Percentiles rank a stretch among this genome's conserved stretches.
phyloP scores from a whole-genome alignment of 1,140 invertebrate species.

The Sinonovacula constricta region DNA sequence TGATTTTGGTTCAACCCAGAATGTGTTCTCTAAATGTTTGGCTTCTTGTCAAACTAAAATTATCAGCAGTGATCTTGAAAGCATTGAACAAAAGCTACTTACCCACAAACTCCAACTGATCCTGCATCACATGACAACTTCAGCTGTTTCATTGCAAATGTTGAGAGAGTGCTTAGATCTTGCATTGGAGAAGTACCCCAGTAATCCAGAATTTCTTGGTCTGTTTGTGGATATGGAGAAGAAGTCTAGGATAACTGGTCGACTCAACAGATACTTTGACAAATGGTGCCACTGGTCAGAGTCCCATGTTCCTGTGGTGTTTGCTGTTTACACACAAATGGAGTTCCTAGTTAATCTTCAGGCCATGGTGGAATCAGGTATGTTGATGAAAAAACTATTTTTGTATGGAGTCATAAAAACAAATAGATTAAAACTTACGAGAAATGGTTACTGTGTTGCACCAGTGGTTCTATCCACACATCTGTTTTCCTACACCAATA shows the following conservation, averaged over 20 bases:
- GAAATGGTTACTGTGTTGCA: no score
- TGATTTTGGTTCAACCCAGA: slow-evolving; percentile 61
- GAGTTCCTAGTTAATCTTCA: not conserved
- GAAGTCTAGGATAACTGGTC: slow-evolving; percentile 61
- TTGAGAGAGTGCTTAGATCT: slow-evolving; percentile 57
- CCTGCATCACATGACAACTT: slow-evolving; percentile 60
- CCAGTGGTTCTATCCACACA: no score
- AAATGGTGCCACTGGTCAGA: slow-evolving; percentile 35
- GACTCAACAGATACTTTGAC: slow-evolving; percentile 69
- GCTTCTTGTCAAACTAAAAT: not conserved
- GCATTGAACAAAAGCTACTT: slow-evolving; percentile 30
- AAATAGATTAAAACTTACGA: no score
- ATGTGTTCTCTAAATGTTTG: slow-evolving; percentile 50
- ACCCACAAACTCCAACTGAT: slow-evolving; percentile 54
- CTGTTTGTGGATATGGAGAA: slow-evolving; percentile 65
- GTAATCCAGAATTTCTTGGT: slow-evolving; percentile 60
- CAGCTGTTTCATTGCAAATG: slow-evolving; percentile 48
- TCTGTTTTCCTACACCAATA: no score
- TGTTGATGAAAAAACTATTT: no score
- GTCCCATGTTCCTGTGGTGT: slow-evolving; percentile 57
- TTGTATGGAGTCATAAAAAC: no score
- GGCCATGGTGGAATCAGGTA: not conserved
- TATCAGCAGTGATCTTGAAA: not conserved
- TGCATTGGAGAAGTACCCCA: slow-evolving; percentile 67
- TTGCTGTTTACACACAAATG: slow-evolving; percentile 60